Base-by-base conservation (phyloP, 2,888 invertebrate species). In the Galeruca laticollis region DNA sequence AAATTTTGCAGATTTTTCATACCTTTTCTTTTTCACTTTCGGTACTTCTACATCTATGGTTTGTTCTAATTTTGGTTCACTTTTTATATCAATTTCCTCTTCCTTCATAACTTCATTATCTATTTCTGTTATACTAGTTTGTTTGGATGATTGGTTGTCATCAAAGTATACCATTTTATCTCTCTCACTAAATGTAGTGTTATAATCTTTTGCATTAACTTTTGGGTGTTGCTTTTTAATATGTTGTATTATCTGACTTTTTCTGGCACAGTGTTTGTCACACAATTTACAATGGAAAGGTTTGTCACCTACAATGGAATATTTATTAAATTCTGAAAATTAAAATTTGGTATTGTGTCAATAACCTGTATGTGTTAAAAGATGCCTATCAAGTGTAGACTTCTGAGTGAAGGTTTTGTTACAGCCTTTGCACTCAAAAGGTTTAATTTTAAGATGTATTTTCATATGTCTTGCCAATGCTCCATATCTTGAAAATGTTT, bases 261-360 rank as follows among this genome's bases (percentile, higher is more conserved):
- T 74, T 35, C 74, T 70, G 31, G 37, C 68, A 1, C 57, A 51
- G 11, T 56, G 18, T 71, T 71, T 74, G n/a, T 72, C 65, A 60
- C 74, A 74, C 2, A 72, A 43, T 33, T 68, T 71, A 43, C 74
- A 74, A 31, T 69, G 72, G 49, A 72, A 74, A 2, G 74, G 74
- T 68, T 69, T 74, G 10, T 72, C 69, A 54, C 74, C 71, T 71
- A 26, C 15, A 63, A 52, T 31, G 20, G 6, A 37, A 57, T 26
- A 33, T 47, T 26, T 33, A 47, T 37, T 10, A 21, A 4, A 20
- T 51, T 26, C 13, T 13, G 33, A 43, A 11, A 13, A 9, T 18
- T 40, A 40, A 2, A 20, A 59, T 20, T 59, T 10, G 11, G 37
- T 2, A 37, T 18, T 18, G 15, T 18, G 18, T 60, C 15, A 33